phyloP scores from a whole-genome alignment of 2,113 vertebrate species.

The Mirounga angustirostris region DNA sequence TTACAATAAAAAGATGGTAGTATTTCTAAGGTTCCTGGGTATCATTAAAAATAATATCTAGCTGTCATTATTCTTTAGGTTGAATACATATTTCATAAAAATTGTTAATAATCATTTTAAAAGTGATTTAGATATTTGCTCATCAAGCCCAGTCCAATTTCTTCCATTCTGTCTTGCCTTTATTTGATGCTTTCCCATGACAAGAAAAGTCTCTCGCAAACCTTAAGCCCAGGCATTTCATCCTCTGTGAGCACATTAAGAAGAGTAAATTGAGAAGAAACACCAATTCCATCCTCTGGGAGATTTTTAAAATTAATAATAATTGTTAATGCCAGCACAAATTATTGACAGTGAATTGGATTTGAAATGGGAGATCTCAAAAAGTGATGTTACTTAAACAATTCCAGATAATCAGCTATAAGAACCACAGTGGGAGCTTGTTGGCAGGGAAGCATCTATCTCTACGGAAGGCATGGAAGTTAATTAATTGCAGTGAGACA shows the following conservation, averaged over 20 bases:
- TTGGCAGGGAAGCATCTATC: not conserved
- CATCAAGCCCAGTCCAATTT: not conserved
- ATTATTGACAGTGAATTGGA: conserved; percentile 35
- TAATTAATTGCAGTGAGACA: conserved; percentile 19
- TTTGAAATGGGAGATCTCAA: conserved; percentile 50
- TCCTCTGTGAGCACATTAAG: not conserved
- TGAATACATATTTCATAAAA: not conserved
- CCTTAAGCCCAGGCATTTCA: too few relatives aligned
- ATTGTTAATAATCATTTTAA: not conserved
- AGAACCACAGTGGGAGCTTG: not conserved
- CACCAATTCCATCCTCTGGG: not conserved
- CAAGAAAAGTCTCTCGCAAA: not conserved
- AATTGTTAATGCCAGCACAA: conserved; percentile 29
- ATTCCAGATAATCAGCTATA: not conserved
- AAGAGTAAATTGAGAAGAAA: not conserved
- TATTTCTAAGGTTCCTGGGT: not conserved
- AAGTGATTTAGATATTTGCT: not conserved
- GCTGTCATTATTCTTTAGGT: not conserved
- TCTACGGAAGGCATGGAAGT: not conserved
- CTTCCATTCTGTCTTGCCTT: not conserved
- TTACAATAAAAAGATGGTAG: not conserved
- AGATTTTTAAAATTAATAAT: conserved; percentile 56
- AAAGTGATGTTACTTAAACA: not conserved
- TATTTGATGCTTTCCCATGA: not conserved
- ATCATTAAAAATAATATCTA: not conserved